A percentile compares a stretch with the other conserved stretches of the same genome.
These are phyloP conservation scores for Eristalis pertinax DNA, from an alignment of 2,888 invertebrate genomes.

Conservation along the genomic window DNA sequence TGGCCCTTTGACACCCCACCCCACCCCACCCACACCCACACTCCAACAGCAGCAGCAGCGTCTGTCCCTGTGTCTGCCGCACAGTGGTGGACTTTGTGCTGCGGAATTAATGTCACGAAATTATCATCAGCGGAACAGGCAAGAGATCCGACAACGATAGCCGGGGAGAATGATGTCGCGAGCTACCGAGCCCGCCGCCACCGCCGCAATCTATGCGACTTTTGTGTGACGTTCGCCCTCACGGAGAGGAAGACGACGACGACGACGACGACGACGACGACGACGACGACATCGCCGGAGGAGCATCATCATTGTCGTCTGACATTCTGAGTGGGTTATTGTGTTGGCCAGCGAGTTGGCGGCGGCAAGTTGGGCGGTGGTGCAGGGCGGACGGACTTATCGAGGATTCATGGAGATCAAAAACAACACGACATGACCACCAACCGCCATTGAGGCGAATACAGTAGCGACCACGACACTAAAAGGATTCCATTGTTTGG, in stretches of 20 bases:
- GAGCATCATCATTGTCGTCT: slow-evolving; percentile 68
- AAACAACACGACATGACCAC: slow-evolving; percentile 68
- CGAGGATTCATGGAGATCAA: slow-evolving; percentile 66
- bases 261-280: slow-evolving; percentile 57
- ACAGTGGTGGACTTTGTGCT: slow-evolving; percentile 69
- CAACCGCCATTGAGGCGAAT: slow-evolving; percentile 55
- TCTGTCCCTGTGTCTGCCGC: slow-evolving; percentile 37
- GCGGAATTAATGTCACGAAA: slow-evolving; percentile 77
- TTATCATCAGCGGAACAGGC: slow-evolving; percentile 75
- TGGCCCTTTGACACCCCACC: slow-evolving; percentile 59
- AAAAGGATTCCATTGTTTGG: slow-evolving; percentile 75
- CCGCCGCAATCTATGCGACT: slow-evolving; percentile 51
- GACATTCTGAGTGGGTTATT: slow-evolving; percentile 71
- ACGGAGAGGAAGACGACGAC: slow-evolving; percentile 44
- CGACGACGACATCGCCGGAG: slow-evolving; percentile 50
- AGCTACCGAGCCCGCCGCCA: slow-evolving; percentile 31
- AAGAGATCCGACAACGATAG: slow-evolving; percentile 75
- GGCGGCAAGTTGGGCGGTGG: slow-evolving; percentile 27
- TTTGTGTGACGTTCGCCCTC: slow-evolving; percentile 61
- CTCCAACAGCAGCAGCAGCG: neutral
- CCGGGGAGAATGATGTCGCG: slow-evolving; percentile 63
- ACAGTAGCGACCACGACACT: slow-evolving; percentile 71
- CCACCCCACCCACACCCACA: neutral
- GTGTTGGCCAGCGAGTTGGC: slow-evolving; percentile 62
- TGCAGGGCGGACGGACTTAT: slow-evolving; percentile 36